Evolutionary conservation across 64 coral and sea anemone species (phyloP).

Genomic region (Orbicella faveolata): DNA sequence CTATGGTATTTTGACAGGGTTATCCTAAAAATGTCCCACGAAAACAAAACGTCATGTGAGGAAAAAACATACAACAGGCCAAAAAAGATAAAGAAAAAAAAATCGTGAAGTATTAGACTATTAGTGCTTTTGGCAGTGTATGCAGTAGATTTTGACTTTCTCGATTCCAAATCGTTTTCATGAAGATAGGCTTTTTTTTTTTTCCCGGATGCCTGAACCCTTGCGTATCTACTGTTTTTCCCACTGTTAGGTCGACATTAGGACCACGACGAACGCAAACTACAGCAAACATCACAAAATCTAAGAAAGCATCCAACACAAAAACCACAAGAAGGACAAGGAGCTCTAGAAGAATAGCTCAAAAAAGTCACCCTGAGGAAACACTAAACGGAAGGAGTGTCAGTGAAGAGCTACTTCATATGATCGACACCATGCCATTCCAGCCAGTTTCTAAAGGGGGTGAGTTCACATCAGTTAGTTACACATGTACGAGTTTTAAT

Average conservation of each 20-base stretch:
- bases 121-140: no score
- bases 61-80: no score
- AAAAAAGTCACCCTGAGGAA: not conserved
- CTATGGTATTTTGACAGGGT: no score
- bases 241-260: not conserved
- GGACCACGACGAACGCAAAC: not conserved
- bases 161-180: no score
- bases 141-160: no score
- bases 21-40: no score
- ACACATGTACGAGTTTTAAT: not conserved
- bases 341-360: not conserved
- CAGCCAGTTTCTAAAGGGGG: not conserved
- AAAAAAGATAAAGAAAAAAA: no score
- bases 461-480: not conserved
- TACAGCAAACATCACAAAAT: not conserved
- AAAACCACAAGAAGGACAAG: not conserved
- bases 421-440: constrained; percentile 34
- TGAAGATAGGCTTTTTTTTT: no score
- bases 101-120: no score
- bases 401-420: constrained; percentile 4
- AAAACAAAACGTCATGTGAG: no score
- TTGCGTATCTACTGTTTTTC: not conserved
- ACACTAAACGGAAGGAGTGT: not conserved
- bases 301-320: not conserved
- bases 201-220: no score